Base-by-base conservation (phyloP, 2,888 invertebrate species). In the Dynastes maya region DNA sequence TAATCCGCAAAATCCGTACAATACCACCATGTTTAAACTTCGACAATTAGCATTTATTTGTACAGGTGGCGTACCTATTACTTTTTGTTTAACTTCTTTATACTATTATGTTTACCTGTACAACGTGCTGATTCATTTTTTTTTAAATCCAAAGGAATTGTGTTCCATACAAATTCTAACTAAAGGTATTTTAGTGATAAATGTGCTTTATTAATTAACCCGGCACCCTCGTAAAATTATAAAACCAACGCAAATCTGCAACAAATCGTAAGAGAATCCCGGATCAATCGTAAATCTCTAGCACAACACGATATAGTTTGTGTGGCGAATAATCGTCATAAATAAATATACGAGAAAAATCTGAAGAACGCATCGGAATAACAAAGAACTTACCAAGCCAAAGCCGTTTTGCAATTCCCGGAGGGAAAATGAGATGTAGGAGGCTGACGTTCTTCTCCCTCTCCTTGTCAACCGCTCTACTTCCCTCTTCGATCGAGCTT, bases 361-460 rank as follows among this genome's bases (percentile, higher is more conserved):
- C 29, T 11, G 13, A 29, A 32, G 32, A 51, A 72, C 2, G 27
- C 22, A 61, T 74, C 27, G 32, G 16, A 71, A n/a, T 74, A 74
- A 61, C 61, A 74, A 68, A 58, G 27, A 58, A 85, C 93, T 91
- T 90, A 96, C 96, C 97, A 83, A 97, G 90, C 98, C 98, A 98
- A 65, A 98, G 91, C 80, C 97, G 92, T 88, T 97, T 96, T 2
- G 98, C 98, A 83, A 98, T 97, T 87, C 97, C 96, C 45, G 97
- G 96, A 16, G 98, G 98, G 87, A 98, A 98, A 89, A 98, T 97
- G 86, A 97, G 92, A 89, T 97, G 96, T 75, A 98, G 91, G 8
- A 98, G 91, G 83, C 97, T 97, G 85, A 98, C 97, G 86, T 98
- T 98, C 90, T 97, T 98, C 89, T 97, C 96, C 82, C 97, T 91